Base-by-base conservation (phyloP, 2,113 vertebrate genomes). In the Asarcornis scutulata region DNA sequence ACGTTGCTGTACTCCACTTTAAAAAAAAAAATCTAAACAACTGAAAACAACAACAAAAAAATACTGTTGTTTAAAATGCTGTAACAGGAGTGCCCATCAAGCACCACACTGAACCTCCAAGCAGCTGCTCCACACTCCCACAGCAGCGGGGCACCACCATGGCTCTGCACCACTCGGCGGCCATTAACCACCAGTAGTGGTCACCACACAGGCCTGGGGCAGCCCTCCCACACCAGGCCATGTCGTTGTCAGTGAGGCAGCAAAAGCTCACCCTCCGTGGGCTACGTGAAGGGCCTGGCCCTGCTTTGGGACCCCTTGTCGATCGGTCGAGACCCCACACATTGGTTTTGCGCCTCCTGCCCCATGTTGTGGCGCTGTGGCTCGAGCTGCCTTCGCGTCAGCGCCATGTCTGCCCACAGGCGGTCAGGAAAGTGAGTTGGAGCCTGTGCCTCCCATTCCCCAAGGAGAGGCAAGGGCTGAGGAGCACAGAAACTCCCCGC, bases 341-440 rank as follows among this genome's bases (percentile, higher is more conserved):
- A 1, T 27, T 27, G 48, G 9, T 38, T 31, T 56, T 5, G 26
- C 36, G 1, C 29, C 53, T 71, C n/a, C 34, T 6, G 1, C 42
- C 42, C 72, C 26, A 0, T 3, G 7, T 4, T 52, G 77, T 26
- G 77, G 29, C 9, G 40, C 48, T 12, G 17, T 21, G 22, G 14
- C 46, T 38, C 31, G 0, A 1, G 14, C n/a, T 9, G 1, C 58
- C 31, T 40, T 9, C 4, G 4, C 0, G 0, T 21, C 12, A 32
- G n/a, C 0, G 1, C 60, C 31, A 6, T 74, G 71, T 46, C 59
- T 83, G 55, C 34, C 55, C 25, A 6, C 0, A 14, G 52, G 56
- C 64, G 6, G 59, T 9, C 46, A 21, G 59, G 66, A 53, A 48
- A 64, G 2, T 18, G 34, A 52, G 52, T 34, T 50, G 48, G 67